phyloP scores from a whole-genome alignment of 2,888 invertebrate genomes.

The Dichetophora obliterata region DNA sequence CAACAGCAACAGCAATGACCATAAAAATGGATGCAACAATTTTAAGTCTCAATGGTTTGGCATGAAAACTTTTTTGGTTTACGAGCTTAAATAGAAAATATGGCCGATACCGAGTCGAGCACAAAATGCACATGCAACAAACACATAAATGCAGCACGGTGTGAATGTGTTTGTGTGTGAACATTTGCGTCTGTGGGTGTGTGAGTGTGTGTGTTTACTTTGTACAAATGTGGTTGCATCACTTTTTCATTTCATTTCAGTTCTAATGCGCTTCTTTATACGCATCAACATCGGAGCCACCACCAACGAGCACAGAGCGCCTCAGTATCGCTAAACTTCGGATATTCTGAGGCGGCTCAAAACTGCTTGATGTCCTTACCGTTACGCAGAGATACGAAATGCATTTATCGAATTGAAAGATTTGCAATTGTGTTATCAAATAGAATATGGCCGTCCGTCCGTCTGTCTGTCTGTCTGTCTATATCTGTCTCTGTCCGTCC shows the following conservation, averaged over 20 bases:
- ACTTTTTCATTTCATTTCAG: conserved; percentile 9
- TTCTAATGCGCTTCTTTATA: conserved; percentile 12
- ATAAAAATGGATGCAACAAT: conserved; percentile 14
- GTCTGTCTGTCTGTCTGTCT: not conserved
- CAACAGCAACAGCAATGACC: conserved; percentile 32
- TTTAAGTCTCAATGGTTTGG: conserved; percentile 24
- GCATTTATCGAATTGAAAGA: conserved; percentile 24
- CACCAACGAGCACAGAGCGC: not conserved
- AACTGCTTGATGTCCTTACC: not conserved
- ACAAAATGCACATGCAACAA: not conserved
- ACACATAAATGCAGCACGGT: not conserved
- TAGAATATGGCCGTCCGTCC: not conserved
- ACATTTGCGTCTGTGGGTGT: not conserved
- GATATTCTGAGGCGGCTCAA: not conserved
- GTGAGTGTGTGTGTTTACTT: not conserved
- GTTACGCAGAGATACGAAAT: not conserved
- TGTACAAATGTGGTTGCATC: not conserved
- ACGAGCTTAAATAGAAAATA: conserved; percentile 24
- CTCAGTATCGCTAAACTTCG: not conserved
- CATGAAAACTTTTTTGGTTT: conserved; percentile 24
- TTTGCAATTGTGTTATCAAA: conserved; percentile 30
- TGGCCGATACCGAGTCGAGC: conserved; percentile 2
- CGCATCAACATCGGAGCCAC: not conserved
- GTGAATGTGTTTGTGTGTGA: not conserved
- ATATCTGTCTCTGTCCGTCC: too few relatives aligned